Conservation (phyloP, 2,888 invertebrate species). For the Hylaea fasciaria region DNA sequence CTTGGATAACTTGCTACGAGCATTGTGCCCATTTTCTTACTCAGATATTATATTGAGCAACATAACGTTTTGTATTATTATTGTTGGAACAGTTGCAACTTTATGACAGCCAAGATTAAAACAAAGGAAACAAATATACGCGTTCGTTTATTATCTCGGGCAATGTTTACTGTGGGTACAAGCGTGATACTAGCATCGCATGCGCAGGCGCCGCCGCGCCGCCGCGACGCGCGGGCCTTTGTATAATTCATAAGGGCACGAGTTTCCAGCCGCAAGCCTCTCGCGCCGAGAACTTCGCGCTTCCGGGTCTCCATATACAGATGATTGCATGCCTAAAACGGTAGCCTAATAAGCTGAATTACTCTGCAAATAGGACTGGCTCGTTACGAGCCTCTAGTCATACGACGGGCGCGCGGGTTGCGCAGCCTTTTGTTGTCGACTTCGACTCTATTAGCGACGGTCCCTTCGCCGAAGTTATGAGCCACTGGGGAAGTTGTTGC, state of each 20-base stretch:
- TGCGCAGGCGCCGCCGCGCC: conserved; percentile 68
- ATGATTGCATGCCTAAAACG: conserved; percentile 57
- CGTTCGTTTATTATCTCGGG: conserved; percentile 66
- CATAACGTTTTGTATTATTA: conserved; percentile 28
- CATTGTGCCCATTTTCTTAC: too few relatives aligned
- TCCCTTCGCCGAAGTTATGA: conserved; percentile 43
- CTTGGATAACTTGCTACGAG: too few relatives aligned
- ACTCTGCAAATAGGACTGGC: conserved; percentile 43
- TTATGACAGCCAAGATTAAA: conserved; percentile 60
- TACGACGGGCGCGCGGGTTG: conserved; percentile 39
- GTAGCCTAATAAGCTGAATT: conserved; percentile 53
- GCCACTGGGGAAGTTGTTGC: conserved; percentile 37
- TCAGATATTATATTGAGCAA: neutral
- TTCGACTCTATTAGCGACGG: conserved; percentile 38
- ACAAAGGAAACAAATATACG: conserved; percentile 59
- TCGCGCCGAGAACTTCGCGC: conserved; percentile 50
- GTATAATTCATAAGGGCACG: conserved; percentile 81
- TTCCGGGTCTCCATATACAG: conserved; percentile 63
- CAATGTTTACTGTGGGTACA: conserved; percentile 62
- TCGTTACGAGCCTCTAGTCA: conserved; percentile 8
- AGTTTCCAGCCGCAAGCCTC: conserved; percentile 31
- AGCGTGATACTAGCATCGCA: conserved; percentile 60
- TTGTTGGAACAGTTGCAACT: conserved; percentile 53
- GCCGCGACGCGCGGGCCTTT: conserved; percentile 71
- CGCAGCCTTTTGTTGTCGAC: conserved; percentile 48